Base-by-base conservation (phyloP, 2,888 invertebrate species). In the Baronia brevicornis region DNA sequence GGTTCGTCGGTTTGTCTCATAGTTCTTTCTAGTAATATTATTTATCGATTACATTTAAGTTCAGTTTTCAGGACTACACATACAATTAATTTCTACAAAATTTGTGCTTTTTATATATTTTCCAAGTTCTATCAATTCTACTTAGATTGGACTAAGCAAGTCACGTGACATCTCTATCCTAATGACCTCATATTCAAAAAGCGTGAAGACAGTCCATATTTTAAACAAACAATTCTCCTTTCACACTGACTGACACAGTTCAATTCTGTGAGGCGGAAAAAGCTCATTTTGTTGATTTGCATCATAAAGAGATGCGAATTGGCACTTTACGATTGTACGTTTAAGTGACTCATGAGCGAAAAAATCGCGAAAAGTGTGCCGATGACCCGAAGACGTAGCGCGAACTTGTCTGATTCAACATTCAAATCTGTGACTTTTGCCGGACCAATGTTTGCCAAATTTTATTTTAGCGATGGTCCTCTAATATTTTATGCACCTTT, bases 221-320 rank as follows among this genome's bases (percentile, higher is more conserved):
- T 33, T 37, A 43, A 35, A 20, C 35, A 38, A 38, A 43, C 39
- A 46, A 28, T 39, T 23, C 36, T 40, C 44, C 47, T 51, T 57
- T 57, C 53, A 54, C n/a, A n/a, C 40, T 39, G 42, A 39, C 49
- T 57, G 56, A 54, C 57, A 56, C 46, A 54, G 38, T 48, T 52
- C 36, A 33, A 41, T 45, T 36, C 32, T 33, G 35, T 36, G 33
- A 42, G 24, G 36, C 43, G 49, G 46, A 48, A 49, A 46, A 41
- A 33, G 41, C 35, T 36, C 36, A 48, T 50, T 48, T 51, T 41
- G 37, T 38, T 44, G 43, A 54, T 59, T 58, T 54, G 44, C 53
- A 58, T 57, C 33, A 57, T 52, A 57, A 58, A 50, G 38, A 47
- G 36, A 18, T 39, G 35, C 36, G 26, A 46, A 51, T 59, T 56